Base-by-base conservation (phyloP, 2,797 vertebrate genomes). In the Calcarius lapponicus region DNA sequence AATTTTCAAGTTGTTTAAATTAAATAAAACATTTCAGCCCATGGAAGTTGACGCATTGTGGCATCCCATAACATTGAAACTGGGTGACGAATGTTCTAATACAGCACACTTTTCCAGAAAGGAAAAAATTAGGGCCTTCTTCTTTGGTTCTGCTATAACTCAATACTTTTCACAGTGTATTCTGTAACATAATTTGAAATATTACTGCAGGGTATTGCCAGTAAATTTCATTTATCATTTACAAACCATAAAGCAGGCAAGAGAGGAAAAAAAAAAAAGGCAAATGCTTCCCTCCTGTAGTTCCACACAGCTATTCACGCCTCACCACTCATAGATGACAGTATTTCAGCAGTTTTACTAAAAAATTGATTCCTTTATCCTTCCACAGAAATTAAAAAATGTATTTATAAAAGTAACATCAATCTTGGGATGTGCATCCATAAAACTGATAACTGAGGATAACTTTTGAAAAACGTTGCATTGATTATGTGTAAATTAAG, bases 161-260 rank as follows among this genome's bases (percentile, higher is more conserved):
- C 91, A 86, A 61, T 48, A 54, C 24, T 69, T 95, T 85, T 93
- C 81, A 83, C 50, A 73, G 16, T 51, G 43, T 60, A 81, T 72
- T 82, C 61, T 58, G 45, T 81, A 90, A 66, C 61, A 75, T 88
- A 88, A 92, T 91, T 93, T 96, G 86, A 96, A 88, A 88, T 92
- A 93, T 66, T 78, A 83, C 92, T 88, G 40, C 62, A 72, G 75
- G 79, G 58, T 45, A 75, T 51, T 65, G 67, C 70, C 66, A 80
- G 66, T 74, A 96, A 93, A 93, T 96, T 96, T 82, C 54, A 88
- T 96, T 93, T 94, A 84, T 96, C 93, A 88, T 96, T 96, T 89
- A 82, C 81, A 95, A 96, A 71, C 75, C 60, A 86, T 96, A 88
- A 95, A 94, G 73, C 73, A 94, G 85, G 34, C 42, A 95, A 87